These are phyloP conservation scores for Bubalus kerabau DNA, from an alignment of 2,113 vertebrate genomes.

Conservation along the genomic window DNA sequence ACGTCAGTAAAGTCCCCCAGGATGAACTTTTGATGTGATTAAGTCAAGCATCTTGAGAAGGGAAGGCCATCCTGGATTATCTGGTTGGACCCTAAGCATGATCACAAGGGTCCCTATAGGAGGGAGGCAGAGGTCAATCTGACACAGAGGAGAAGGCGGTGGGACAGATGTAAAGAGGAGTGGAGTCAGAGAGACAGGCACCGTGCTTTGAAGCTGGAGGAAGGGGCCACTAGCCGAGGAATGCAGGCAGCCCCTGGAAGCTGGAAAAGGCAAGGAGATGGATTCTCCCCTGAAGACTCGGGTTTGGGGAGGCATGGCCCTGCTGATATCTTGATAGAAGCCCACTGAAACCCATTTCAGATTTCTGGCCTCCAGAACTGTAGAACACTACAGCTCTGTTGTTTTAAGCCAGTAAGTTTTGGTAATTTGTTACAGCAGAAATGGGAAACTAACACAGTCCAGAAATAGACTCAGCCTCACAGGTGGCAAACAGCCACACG, in stretches of 20 bases:
- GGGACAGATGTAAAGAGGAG: neutral
- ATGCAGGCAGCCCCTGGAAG: fast-evolving
- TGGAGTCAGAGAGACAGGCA: neutral
- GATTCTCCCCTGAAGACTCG: neutral
- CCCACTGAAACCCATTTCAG: neutral
- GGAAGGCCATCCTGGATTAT: neutral
- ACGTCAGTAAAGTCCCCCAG: neutral
- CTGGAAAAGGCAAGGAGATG: neutral
- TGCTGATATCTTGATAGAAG: neutral
- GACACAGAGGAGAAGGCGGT: neutral
- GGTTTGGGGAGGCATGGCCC: fast-evolving
- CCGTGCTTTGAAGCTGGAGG: neutral
- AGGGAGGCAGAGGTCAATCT: neutral
- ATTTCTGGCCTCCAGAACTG: neutral
- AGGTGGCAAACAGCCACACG: neutral
- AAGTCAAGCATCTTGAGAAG: neutral
- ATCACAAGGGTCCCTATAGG: neutral
- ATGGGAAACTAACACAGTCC: neutral
- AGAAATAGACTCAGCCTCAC: neutral
- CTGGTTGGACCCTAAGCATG: neutral
- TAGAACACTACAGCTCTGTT: neutral
- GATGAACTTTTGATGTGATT: neutral
- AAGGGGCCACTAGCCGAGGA: neutral
- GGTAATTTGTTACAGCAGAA: neutral
- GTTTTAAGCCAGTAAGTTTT: neutral